Percentiles rank a stretch among this genome's conserved stretches.
Conservation (phyloP, 2,113 vertebrate species). For the Dryoscopus gambensis region DNA sequence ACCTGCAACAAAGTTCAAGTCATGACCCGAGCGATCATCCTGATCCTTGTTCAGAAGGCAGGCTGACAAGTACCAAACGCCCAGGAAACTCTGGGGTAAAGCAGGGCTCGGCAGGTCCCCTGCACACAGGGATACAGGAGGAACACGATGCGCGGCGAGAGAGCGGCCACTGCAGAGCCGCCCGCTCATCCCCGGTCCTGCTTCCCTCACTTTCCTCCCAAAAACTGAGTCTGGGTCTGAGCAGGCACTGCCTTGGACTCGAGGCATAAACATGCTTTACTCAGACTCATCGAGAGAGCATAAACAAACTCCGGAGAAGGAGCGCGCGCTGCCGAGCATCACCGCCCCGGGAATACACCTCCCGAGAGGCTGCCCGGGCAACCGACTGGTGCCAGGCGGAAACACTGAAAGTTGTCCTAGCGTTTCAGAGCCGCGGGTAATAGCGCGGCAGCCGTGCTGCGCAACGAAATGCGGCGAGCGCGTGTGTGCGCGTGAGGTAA, state of each 20-base stretch:
- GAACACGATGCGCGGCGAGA: fast-evolving
- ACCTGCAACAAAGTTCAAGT: neutral
- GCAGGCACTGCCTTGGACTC: fast-evolving
- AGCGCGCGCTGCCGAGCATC: neutral
- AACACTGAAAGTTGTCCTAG: fast-evolving
- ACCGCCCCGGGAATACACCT: neutral
- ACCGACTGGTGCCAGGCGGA: fast-evolving
- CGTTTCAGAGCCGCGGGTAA: neutral
- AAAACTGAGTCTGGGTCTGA: neutral
- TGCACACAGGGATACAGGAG: neutral
- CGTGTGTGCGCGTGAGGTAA: neutral
- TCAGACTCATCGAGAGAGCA: neutral
- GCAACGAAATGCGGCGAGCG: neutral
- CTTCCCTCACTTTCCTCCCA: neutral
- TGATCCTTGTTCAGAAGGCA: neutral
- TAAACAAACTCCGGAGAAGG: neutral
- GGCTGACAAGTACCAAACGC: fast-evolving
- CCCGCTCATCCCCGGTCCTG: neutral
- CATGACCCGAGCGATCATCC: fast-evolving
- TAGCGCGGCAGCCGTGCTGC: neutral
- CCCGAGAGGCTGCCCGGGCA: neutral
- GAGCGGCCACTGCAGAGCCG: neutral
- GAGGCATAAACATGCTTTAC: fast-evolving
- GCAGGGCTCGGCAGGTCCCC: too few species aligned
- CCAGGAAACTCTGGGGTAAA: neutral